Conservation (phyloP, 2,113 vertebrate genomes). For the Syngnathus floridae region DNA sequence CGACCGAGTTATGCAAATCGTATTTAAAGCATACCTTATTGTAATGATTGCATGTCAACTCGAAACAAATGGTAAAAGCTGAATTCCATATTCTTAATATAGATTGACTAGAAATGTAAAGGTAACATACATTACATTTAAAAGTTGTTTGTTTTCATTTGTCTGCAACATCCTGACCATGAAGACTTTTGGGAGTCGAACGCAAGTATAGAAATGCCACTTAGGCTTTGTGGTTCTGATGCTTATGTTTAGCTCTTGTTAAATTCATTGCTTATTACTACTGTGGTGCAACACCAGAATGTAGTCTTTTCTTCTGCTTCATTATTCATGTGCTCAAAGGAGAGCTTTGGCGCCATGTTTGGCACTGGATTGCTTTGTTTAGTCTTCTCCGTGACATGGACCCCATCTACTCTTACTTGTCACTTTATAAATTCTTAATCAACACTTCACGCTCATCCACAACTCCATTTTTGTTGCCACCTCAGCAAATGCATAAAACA, state of each 20-base stretch:
- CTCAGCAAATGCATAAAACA: slow-evolving; percentile 16
- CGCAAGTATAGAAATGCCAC: not conserved
- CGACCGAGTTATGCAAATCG: not conserved
- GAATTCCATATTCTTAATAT: too few relatives aligned
- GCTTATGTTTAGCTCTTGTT: slow-evolving; percentile 15
- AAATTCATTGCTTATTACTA: slow-evolving; percentile 55
- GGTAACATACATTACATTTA: not conserved
- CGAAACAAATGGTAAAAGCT: too few relatives aligned
- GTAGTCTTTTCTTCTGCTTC: slow-evolving; percentile 44
- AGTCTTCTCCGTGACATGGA: slow-evolving; percentile 31
- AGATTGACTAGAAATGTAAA: not conserved
- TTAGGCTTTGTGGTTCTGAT: slow-evolving; percentile 12
- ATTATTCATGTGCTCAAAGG: slow-evolving; percentile 54
- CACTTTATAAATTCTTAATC: slow-evolving; percentile 54
- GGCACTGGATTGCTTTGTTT: slow-evolving; percentile 53
- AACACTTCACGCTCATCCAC: slow-evolving; percentile 17
- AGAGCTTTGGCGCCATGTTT: slow-evolving; percentile 45
- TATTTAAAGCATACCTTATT: too few relatives aligned
- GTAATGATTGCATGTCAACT: too few relatives aligned
- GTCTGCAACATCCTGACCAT: slow-evolving; percentile 4
- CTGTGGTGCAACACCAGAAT: slow-evolving; percentile 38
- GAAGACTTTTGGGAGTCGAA: not conserved
- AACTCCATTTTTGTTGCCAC: slow-evolving; percentile 26
- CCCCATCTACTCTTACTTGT: slow-evolving; percentile 29
- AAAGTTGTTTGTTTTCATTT: not conserved